These are phyloP conservation scores for Dolichoris vasculosae DNA, from an alignment of 1,140 invertebrate genomes.

Conservation along the genomic window DNA sequence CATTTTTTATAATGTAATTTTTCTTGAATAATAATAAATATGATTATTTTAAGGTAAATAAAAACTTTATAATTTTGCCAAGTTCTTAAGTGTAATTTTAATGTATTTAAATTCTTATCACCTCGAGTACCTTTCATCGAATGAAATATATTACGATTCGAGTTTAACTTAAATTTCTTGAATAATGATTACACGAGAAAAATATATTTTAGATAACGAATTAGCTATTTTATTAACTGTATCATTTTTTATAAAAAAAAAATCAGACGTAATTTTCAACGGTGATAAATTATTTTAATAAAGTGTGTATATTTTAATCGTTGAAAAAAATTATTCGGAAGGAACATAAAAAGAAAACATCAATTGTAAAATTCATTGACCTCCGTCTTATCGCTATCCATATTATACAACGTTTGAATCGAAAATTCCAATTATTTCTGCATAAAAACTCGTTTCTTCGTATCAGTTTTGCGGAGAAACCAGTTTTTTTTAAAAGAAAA, in stretches of 20 bases:
- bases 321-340: background rate
- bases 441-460: conserved; percentile 16
- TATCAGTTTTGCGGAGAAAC: conserved; percentile 10
- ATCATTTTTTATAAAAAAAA: too few relatives aligned
- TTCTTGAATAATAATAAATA: too few relatives aligned
- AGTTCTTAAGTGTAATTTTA: too few relatives aligned
- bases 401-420: conserved; percentile 12
- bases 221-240: background rate
- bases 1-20: too few relatives aligned
- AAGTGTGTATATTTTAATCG: background rate
- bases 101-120: too few relatives aligned
- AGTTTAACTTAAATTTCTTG: background rate
- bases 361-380: conserved; percentile 24
- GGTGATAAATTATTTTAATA: background rate
- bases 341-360: background rate
- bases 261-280: background rate
- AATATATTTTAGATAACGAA: background rate
- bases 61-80: too few relatives aligned
- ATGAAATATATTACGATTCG: too few relatives aligned
- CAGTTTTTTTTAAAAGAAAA: background rate
- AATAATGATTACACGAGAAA: background rate
- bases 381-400: background rate
- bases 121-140: too few relatives aligned
- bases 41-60: too few relatives aligned
- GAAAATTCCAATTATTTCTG: conserved; percentile 25